Evolutionary conservation across 2,888 invertebrate species (phyloP).

Genomic region (Fissipunctia ypsillon): DNA sequence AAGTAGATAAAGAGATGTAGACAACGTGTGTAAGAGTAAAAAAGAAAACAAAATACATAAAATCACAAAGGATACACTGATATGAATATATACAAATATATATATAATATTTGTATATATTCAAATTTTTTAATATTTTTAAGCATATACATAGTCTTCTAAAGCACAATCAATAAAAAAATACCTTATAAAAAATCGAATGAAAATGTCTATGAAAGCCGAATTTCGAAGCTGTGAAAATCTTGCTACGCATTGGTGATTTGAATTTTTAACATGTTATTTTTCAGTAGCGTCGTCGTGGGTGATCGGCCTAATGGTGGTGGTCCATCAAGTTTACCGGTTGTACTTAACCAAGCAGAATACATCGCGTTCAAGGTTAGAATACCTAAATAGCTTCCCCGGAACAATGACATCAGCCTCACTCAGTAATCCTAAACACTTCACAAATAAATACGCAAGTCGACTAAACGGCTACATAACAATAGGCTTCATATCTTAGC

Average conservation of each 20-base stretch:
- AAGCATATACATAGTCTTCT: too few relatives aligned
- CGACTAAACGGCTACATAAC: constrained; percentile 42
- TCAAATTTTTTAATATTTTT: too few relatives aligned
- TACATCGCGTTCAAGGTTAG: constrained; percentile 7
- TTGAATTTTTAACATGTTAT: not conserved
- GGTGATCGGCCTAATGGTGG: not conserved
- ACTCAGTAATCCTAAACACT: constrained; percentile 43
- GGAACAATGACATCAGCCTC: constrained; percentile 59
- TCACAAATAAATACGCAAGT: constrained; percentile 33
- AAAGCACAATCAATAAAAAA: too few relatives aligned
- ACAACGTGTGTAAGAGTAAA: too few relatives aligned
- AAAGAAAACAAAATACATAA: too few relatives aligned
- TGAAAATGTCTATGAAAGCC: too few relatives aligned
- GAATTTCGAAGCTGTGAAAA: too few relatives aligned
- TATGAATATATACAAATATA: too few relatives aligned
- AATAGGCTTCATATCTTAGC: constrained; percentile 49
- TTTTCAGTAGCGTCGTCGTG: not conserved
- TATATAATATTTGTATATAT: too few relatives aligned
- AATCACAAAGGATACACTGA: too few relatives aligned
- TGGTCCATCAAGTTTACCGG: not conserved
- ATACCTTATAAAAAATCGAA: too few relatives aligned
- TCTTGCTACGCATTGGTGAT: not conserved
- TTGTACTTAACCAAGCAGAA: not conserved
- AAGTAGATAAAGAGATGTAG: too few relatives aligned
- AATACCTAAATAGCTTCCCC: constrained; percentile 47